Conservation (phyloP, 1,140 invertebrate species). For the Drosophila guanche region DNA sequence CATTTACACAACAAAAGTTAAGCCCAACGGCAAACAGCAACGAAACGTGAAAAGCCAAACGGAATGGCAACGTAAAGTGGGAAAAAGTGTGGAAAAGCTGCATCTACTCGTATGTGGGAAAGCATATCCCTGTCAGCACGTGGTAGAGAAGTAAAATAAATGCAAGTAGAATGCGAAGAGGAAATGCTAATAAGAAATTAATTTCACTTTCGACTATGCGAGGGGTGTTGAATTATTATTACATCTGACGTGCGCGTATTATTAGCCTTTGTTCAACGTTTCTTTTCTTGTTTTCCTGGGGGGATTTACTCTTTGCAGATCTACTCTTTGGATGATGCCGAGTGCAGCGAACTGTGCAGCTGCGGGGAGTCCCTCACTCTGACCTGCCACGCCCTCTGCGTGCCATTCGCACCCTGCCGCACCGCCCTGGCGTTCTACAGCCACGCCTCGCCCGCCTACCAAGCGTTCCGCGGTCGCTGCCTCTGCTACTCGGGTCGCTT, state of each 20-base stretch:
- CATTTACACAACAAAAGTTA: constrained; percentile 69
- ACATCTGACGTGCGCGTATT: constrained; percentile 67
- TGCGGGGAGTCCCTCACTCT: constrained; percentile 90
- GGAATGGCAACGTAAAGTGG: constrained; percentile 22
- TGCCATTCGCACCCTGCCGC: constrained; percentile 91
- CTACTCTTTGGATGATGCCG: constrained; percentile 92
- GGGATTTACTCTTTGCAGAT: constrained; percentile 85
- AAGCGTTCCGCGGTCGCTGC: constrained; percentile 93
- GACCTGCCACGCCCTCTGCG: constrained; percentile 93
- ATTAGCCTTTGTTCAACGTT: not conserved
- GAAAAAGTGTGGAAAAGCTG: constrained; percentile 13
- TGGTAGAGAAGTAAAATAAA: constrained; percentile 30
- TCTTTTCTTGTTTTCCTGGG: constrained; percentile 2
- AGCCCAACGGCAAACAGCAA: constrained; percentile 30
- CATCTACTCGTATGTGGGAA: not conserved
- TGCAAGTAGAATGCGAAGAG: constrained; percentile 6
- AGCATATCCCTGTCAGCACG: constrained; percentile 44
- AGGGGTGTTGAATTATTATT: constrained; percentile 45
- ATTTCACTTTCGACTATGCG: constrained; percentile 42
- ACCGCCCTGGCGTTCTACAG: constrained; percentile 94
- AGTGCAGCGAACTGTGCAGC: constrained; percentile 92
- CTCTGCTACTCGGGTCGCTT: constrained; percentile 95
- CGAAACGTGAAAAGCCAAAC: too few relatives aligned
- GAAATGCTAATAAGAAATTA: constrained; percentile 2
- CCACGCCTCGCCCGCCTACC: constrained; percentile 93